These are phyloP conservation scores for Palythoa grandis DNA, from an alignment of 92 coral and sea anemone species.

Conservation along the genomic window DNA sequence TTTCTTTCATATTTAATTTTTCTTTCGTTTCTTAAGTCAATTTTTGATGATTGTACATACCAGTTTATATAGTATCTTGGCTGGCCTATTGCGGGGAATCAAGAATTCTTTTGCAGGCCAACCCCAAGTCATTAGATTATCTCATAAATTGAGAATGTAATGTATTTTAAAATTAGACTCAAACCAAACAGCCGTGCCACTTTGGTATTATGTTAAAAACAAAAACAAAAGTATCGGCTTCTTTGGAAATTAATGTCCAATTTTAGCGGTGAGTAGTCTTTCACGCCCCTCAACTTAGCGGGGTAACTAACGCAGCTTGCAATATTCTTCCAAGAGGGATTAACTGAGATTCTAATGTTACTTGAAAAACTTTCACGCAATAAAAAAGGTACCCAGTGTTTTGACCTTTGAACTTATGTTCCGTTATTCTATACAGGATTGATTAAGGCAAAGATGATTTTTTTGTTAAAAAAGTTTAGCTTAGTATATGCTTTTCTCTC, in stretches of 20 bases:
- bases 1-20: too few relatives aligned
- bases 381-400: not conserved
- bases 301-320: not conserved
- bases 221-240: not conserved
- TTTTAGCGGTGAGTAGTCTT: not conserved
- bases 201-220: not conserved
- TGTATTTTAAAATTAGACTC: too few relatives aligned
- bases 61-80: too few relatives aligned
- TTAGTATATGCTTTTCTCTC: not conserved
- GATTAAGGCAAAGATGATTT: not conserved
- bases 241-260: not conserved
- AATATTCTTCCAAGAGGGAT: not conserved
- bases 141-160: too few relatives aligned
- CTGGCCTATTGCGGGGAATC: too few relatives aligned
- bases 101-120: too few relatives aligned
- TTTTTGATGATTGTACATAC: too few relatives aligned
- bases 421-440: not conserved
- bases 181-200: too few relatives aligned
- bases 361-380: not conserved
- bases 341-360: constrained; percentile 1
- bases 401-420: not conserved
- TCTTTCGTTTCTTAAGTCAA: too few relatives aligned
- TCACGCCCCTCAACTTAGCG: not conserved
- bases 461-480: not conserved
- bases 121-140: too few relatives aligned